Conservation (phyloP, 23 tunicate species). For the Phallusia fumigata region DNA sequence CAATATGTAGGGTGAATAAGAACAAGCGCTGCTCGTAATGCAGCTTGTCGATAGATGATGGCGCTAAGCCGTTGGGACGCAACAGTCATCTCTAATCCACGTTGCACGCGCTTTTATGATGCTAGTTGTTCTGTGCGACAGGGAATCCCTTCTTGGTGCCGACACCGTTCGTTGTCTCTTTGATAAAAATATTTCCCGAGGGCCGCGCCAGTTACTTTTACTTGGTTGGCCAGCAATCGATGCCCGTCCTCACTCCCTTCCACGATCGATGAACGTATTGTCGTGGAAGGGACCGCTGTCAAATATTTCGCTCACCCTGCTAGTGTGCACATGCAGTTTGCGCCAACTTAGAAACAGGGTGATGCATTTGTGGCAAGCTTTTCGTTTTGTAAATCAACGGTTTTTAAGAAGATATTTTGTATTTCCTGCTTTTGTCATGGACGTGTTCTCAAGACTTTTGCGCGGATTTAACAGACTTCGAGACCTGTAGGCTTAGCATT, state of each 20-base stretch:
- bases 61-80: conserved; percentile 1
- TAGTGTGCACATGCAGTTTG: no score
- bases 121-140: background rate
- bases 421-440: no score
- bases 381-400: no score
- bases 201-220: conserved; percentile 22
- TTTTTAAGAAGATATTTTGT: no score
- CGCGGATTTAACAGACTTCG: no score
- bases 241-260: background rate
- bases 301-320: background rate
- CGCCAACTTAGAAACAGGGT: background rate
- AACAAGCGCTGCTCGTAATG: no score
- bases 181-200: conserved; percentile 18
- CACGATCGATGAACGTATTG: background rate
- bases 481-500: no score
- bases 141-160: conserved; percentile 7
- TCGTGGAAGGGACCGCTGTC: background rate
- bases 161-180: background rate
- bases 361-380: background rate
- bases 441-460: no score
- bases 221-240: conserved; percentile 15
- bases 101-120: background rate
- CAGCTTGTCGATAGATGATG: no score
- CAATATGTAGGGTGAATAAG: no score
- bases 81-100: background rate